Evolutionary conservation across 2,888 invertebrate genomes (phyloP), one percentile per base, ranked within the genome.

Genomic region (Eupeodes latifasciatus): DNA sequence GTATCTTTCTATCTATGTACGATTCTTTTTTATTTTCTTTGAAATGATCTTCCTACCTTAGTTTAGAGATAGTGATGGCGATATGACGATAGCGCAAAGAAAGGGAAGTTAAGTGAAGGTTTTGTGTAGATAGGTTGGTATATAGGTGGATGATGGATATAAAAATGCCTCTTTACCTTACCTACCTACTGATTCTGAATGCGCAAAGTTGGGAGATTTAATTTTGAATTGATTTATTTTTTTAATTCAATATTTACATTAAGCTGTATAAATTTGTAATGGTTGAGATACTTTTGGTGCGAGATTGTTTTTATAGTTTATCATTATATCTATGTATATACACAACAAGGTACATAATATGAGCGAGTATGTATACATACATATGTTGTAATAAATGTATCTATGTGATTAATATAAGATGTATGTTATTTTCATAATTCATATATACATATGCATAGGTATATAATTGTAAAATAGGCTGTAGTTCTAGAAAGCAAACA

Each of bases 251-350:
- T 64, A 77, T 81, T 78, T 75, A 77, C 82, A 72, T 79, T 9
- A 53, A 82, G 53, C 71, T 76, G 86, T 76, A 83, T 87, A 83
- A 71, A 87, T 87, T 71, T 76, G 86, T 76, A 6, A 79, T 86
- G 86, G 75, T 86, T 57, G 86, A 83, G 83, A 83, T 83, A 80
- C 75, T 83, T 75, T 79, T 59, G 59, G 36, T 61, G 74, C 40
- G 59, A 74, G 76, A 47, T 74, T 57, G 53, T 62, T 27, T 66
- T 81, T 40, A 34, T 67, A 49, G 59, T 59, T 59, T 59, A 47
- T 11, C 10, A 4, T 47, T 47, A 44, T 44, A 44, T 10, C 44
- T 47, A 47, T 9, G 40, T 40, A 40, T 4, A 36, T 36, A 40
- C 40, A 40, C 9, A 40, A 40, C 27, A 27, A 27, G 27, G 27